Evolutionary conservation across 37 sponge, comb jelly and placozoan species (phyloP), one percentile per base, ranked within the genome.

Genomic region (Eunapius fragilis): DNA sequence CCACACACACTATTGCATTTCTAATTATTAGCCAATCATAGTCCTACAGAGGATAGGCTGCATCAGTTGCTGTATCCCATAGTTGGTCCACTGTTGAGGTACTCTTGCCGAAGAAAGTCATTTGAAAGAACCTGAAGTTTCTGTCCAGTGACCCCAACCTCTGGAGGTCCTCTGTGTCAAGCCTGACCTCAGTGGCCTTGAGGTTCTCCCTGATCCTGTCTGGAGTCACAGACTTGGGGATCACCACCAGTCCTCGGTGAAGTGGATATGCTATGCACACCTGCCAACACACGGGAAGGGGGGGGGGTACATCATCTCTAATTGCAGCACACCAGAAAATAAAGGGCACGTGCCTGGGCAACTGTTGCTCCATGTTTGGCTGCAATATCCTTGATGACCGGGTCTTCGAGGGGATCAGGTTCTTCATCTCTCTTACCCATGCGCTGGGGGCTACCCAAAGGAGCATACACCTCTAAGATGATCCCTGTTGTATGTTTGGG

Each of bases 151-250:
- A 70, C 31, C 67, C 38, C 25, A 98, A 76, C 32, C 68, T 93
- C 80, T 85, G 80, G 82, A 98, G 88, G 78, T 98, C 96, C 27
- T 93, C 94, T 2, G 72, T 79, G 47, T 84, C 82, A 19, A 98
- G 92, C 76, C 85, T 80, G 75, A 98, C 41, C 27, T 86, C 88
- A 5, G 73, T 71, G 31, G 91, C 83, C 13, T 69, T 82, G 12
- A 93, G 81, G 76, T 96, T 96, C 79, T 92, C 87, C 30, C 37
- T 49, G 45, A 96, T 49, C 45, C 93, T 80, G 26, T 81, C 84
- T 28, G 78, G 84, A 9, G 78, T 96, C 67, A 89, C 89, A 35
- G 93, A 82, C 79, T 92, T 92, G 32, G 96, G 91, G 32, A 96
- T 91, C 27, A 91, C 91, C 26, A 90, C 85, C 25, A 81, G 35